Percentiles rank a stretch among this genome's conserved stretches.
Evolutionary conservation across 2,113 vertebrate species (phyloP).

Genomic region (Hypanus sabinus): DNA sequence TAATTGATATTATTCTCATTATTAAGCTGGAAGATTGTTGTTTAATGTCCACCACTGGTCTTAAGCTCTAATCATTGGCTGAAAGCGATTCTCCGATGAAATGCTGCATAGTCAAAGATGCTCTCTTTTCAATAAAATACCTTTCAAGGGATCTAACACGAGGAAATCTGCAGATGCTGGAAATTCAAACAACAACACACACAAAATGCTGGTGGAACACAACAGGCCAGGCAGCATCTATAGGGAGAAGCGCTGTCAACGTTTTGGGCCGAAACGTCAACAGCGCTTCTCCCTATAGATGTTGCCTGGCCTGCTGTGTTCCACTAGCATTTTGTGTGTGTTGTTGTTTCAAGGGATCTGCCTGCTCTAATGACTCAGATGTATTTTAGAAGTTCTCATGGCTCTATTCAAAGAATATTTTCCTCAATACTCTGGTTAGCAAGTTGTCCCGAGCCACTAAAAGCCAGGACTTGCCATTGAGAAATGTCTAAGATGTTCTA

Average conservation of each 20-base stretch:
- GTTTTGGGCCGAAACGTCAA: too few species aligned
- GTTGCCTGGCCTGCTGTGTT: too few species aligned
- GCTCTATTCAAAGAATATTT: neutral
- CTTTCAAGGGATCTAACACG: too few species aligned
- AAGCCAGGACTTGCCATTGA: neutral
- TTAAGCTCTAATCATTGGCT: neutral
- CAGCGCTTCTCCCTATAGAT: too few species aligned
- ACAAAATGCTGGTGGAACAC: too few species aligned
- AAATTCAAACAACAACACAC: too few species aligned
- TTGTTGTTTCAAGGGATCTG: too few species aligned
- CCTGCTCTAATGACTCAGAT: neutral
- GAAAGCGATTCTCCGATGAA: neutral
- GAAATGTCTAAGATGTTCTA: neutral
- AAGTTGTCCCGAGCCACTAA: neutral
- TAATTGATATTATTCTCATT: neutral
- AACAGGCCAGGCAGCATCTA: too few species aligned
- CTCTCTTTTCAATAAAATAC: neutral
- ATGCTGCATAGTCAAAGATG: neutral
- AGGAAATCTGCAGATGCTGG: too few species aligned
- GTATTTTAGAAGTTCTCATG: neutral
- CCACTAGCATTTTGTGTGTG: too few species aligned
- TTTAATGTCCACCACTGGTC: neutral
- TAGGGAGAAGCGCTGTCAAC: too few species aligned
- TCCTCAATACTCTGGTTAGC: neutral
- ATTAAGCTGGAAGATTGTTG: neutral